Evolutionary conservation across 2,797 vertebrate genomes (phyloP).

Genomic region (Acestrorhynchus altus): DNA sequence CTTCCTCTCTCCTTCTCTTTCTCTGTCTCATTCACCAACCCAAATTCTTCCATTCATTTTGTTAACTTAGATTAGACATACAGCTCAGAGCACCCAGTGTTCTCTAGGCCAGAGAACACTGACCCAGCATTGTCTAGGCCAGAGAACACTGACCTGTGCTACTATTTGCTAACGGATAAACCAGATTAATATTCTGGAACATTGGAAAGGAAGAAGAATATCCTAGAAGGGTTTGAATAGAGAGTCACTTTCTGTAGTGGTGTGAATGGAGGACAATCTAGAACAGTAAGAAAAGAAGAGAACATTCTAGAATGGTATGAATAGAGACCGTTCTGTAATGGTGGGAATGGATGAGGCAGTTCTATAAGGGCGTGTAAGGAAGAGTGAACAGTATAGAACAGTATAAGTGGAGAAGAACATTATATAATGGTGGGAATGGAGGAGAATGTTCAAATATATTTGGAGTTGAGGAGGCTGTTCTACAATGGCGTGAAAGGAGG

Average conservation of each 20-base stretch:
- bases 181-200: no score
- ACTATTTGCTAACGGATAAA: no score
- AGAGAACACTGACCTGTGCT: not conserved
- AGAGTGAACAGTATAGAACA: not conserved
- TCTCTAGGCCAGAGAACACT: not conserved
- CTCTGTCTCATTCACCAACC: slow-evolving; percentile 37
- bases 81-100: not conserved
- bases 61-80: not conserved
- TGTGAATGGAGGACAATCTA: no score
- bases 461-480: no score
- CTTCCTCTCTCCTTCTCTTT: slow-evolving; percentile 25
- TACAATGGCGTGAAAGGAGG: not conserved
- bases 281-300: not conserved
- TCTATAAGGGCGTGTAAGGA: no score
- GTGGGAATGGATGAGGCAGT: no score
- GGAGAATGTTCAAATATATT: no score
- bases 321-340: no score
- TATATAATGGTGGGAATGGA: no score
- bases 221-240: no score
- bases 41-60: not conserved
- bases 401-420: not conserved
- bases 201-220: no score
- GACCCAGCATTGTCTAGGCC: not conserved
- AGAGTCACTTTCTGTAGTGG: no score
- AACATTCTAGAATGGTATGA: not conserved